Base-by-base conservation (phyloP, 2,888 invertebrate species). In the Pollenia labialis region DNA sequence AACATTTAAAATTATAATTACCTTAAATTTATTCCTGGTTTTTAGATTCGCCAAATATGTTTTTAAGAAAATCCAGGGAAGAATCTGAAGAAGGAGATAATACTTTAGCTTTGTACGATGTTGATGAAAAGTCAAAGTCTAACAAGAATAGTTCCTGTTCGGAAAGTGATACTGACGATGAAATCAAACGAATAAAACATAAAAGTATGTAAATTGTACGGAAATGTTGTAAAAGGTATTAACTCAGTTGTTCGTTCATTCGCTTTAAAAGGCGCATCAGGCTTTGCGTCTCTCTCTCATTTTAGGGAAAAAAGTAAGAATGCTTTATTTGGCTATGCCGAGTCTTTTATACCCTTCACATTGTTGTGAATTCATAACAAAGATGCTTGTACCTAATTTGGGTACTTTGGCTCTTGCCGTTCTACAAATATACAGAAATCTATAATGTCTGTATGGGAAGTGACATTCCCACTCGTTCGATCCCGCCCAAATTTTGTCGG, bases 81-180 rank as follows among this genome's bases (percentile, higher is more conserved):
- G 69, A 68, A 48, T 32, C 48, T 50, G 75, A 66, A 52, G 75
- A 54, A 8, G 16, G 44, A 10, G 42, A 23, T 40, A 50, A 74
- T 23, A 72, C 75, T 3, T 60, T 80, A 16, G n/a, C 46, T 18
- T 16, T 71, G 14, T 79, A 69, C 68, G 62, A 75, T 16, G 23
- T 75, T 48, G 66, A 64, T 58, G 46, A 48, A 12, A 9, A 8
- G 11, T 58, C 52, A 32, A 32, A 60, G 14, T 54, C 14, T 46
- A 69, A 4, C 64, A 82, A 18, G 12, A 66, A 68, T 9, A n/a
- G 4, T 11, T 18, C 52, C 1, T 58, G 87, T 16, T 92, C 92
- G 0, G 93, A 89, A 4, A 90, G 90, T 11, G 93, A 93, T 60
- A 93, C 93, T 0, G 93, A 93, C 48, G 93, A 93, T 80, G 93